Conservation (phyloP, 2,888 invertebrate species). For the Auanema freiburgensis region DNA sequence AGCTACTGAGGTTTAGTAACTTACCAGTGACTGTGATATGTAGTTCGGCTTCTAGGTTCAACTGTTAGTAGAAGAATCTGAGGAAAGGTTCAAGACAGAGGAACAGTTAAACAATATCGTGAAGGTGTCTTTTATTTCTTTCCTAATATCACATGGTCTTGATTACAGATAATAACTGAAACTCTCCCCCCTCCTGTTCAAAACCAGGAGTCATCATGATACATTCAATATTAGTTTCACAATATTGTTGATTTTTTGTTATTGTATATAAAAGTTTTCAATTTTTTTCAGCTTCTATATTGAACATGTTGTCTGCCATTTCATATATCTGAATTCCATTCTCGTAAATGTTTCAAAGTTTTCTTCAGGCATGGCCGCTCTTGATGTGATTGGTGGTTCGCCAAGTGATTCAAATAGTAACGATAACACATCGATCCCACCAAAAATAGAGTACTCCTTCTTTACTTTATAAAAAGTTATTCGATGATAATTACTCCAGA, state of each 20-base stretch:
- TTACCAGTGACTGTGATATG: background rate
- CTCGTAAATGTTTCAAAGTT: background rate
- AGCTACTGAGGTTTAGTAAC: conserved; percentile 24
- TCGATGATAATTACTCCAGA: too few relatives aligned
- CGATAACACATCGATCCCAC: too few relatives aligned
- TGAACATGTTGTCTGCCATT: conserved; percentile 2
- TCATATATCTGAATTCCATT: background rate
- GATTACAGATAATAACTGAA: conserved; percentile 18
- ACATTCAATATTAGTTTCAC: background rate
- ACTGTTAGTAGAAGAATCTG: conserved; percentile 46
- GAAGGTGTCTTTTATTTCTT: conserved; percentile 1
- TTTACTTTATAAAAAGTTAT: too few relatives aligned
- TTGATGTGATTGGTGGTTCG: too few relatives aligned
- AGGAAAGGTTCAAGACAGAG: conserved; percentile 39
- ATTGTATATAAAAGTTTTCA: background rate
- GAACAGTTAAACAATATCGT: conserved; percentile 31
- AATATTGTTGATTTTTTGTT: conserved; percentile 10
- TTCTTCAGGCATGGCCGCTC: background rate
- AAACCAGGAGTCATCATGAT: conserved; percentile 9
- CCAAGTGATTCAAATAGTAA: too few relatives aligned
- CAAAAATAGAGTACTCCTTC: too few relatives aligned
- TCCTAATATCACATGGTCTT: background rate
- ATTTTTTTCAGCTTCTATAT: conserved; percentile 5
- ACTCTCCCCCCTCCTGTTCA: conserved; percentile 30
- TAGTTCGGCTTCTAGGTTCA: conserved; percentile 30